Conservation (phyloP, 2,888 invertebrate species). For the Amblyjoppa proteus region DNA sequence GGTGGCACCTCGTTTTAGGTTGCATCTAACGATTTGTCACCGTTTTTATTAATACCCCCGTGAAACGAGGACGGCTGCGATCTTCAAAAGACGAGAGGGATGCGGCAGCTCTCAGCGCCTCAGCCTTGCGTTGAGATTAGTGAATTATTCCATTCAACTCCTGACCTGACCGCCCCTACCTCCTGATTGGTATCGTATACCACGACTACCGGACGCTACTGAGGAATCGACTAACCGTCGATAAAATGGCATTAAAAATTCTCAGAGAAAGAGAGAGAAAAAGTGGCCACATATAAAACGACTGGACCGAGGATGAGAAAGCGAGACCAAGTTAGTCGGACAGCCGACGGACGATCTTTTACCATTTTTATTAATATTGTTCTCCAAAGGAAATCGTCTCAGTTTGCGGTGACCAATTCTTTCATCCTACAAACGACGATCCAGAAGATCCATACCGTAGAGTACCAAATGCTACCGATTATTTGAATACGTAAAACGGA, state of each 20-base stretch:
- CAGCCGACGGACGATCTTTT: slow-evolving; percentile 34
- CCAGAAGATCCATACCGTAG: slow-evolving; percentile 53
- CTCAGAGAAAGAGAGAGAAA: neutral
- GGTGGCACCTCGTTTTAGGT: slow-evolving; percentile 27
- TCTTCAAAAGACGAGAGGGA: slow-evolving; percentile 18
- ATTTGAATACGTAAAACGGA: slow-evolving; percentile 55
- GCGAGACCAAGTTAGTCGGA: slow-evolving; percentile 31
- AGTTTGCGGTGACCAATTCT: slow-evolving; percentile 26
- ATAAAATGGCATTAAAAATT: slow-evolving; percentile 32
- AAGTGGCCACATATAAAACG: neutral
- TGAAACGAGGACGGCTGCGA: slow-evolving; percentile 14
- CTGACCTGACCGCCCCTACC: neutral
- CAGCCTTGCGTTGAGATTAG: slow-evolving; percentile 19
- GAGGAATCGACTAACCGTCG: slow-evolving; percentile 26
- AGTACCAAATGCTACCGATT: slow-evolving; percentile 66
- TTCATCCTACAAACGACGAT: slow-evolving; percentile 29
- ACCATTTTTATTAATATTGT: slow-evolving; percentile 41
- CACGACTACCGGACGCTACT: slow-evolving; percentile 40
- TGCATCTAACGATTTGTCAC: slow-evolving; percentile 58
- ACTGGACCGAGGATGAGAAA: slow-evolving; percentile 6
- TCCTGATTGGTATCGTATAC: slow-evolving; percentile 51
- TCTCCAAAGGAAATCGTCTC: slow-evolving; percentile 11
- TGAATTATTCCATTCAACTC: slow-evolving; percentile 48
- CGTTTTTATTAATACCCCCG: slow-evolving; percentile 57
- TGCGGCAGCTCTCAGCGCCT: slow-evolving; percentile 18